Conservation (phyloP, 1,140 invertebrate genomes). For the Drosophila bipectinata region DNA sequence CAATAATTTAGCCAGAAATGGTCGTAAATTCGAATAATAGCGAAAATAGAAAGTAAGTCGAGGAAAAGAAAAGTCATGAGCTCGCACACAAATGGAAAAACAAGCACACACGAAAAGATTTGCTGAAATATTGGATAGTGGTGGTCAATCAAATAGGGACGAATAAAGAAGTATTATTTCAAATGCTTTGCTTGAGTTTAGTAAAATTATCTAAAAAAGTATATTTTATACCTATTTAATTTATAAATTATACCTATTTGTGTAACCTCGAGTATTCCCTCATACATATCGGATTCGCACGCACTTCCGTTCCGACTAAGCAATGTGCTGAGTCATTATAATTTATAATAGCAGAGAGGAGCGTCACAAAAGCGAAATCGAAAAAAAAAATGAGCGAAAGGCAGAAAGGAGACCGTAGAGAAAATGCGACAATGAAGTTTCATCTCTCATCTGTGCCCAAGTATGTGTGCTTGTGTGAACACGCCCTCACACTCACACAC, state of each 20-base stretch:
- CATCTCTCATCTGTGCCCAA: conserved; percentile 21
- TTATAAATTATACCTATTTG: background rate
- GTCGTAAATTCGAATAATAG: conserved; percentile 64
- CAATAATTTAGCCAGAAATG: conserved; percentile 63
- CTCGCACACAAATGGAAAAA: conserved; percentile 40
- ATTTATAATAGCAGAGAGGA: conserved; percentile 67
- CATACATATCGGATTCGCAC: conserved; percentile 33
- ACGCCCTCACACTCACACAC: conserved; percentile 11
- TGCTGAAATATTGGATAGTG: conserved; percentile 13
- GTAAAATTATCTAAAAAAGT: background rate
- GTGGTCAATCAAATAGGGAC: background rate
- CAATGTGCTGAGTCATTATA: conserved; percentile 77
- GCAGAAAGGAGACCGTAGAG: conserved; percentile 30
- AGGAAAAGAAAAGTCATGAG: conserved; percentile 38
- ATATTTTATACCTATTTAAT: too few species aligned
- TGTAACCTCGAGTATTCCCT: conserved; percentile 5
- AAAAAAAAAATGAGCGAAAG: conserved; percentile 20
- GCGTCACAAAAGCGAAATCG: conserved; percentile 27
- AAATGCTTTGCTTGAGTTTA: too few species aligned
- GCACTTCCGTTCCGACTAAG: conserved; percentile 53
- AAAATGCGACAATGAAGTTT: conserved; percentile 76
- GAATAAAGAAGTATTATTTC: too few species aligned
- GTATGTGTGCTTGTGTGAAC: conserved; percentile 13
- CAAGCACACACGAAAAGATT: conserved; percentile 34
- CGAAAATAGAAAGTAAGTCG: conserved; percentile 47